Base-by-base conservation (phyloP, 2,888 invertebrate genomes). In the Agriopis aurantiaria region DNA sequence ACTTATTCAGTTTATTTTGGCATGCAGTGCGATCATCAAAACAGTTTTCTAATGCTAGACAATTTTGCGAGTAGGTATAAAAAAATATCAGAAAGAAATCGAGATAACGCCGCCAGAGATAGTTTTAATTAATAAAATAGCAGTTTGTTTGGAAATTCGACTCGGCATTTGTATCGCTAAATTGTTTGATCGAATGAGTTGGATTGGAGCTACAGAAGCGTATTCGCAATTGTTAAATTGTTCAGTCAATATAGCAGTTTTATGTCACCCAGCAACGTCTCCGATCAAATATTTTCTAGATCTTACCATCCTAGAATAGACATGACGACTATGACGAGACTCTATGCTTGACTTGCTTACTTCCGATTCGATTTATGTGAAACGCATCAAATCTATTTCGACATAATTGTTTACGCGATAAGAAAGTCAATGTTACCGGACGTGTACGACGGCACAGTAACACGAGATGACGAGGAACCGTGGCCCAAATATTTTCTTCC, bases 351-450 rank as follows among this genome's bases (percentile, higher is more conserved):
- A 43, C 49, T 62, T 58, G 45, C 64, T 65, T 59, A 55, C 59
- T 69, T 65, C 64, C 64, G 56, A 57, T 56, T 57, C 49, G 55
- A 83, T 80, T 81, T 77, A 76, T 77, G 78, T 74, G 76, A 79
- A 81, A 78, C 80, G 78, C 81, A 79, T 86, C 80, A 87, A 88
- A 83, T 84, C 85, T 91, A 89, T 91, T 89, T 85, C 77, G 71
- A 86, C 80, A 76, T 80, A 82, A 85, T 86, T 90, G 91, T 92
- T 91, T 92, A 91, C 77, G 79, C 82, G 85, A 87, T 88, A 85
- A 88, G 90, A 92, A 91, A 92, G 91, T 92, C 91, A 92, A 91
- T 92, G 93, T 89, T 93, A 92, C 89, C 92, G 92, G 93, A 93
- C 87, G 90, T 86, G 85, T 83, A 83, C 84, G 85, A 82, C 52